Evolutionary conservation across 2,113 vertebrate species (phyloP).

Genomic region (rabbit (Oryctolagus cuniculus)): DNA sequence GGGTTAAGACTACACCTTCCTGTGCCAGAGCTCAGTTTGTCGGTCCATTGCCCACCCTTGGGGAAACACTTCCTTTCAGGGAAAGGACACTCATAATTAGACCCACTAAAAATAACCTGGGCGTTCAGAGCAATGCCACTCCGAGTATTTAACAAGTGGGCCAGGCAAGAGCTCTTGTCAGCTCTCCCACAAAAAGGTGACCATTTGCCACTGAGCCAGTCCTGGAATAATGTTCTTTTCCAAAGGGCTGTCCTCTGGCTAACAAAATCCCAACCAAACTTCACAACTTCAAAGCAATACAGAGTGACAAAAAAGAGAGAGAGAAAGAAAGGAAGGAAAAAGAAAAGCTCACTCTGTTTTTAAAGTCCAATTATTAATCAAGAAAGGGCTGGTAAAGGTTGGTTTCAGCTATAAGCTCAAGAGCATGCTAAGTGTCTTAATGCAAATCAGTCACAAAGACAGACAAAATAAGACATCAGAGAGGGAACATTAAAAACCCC

Average conservation of each 20-base stretch:
- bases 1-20: background rate
- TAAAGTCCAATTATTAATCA: background rate
- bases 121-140: background rate
- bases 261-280: background rate
- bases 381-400: background rate
- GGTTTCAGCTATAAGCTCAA: background rate
- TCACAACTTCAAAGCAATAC: background rate
- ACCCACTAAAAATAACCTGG: conserved; percentile 40
- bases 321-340: too few relatives aligned
- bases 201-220: background rate
- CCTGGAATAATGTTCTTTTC: background rate
- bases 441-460: background rate
- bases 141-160: background rate
- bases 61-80: conserved; percentile 6
- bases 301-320: background rate
- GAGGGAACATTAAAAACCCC: background rate
- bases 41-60: background rate
- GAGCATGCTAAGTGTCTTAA: background rate
- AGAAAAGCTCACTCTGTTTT: background rate
- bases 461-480: background rate
- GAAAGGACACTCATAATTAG: conserved; percentile 40
- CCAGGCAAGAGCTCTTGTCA: background rate
- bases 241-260: background rate
- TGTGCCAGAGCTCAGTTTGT: background rate
- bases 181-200: background rate